A percentile compares a stretch with the other conserved stretches of the same genome.
phyloP scores from a whole-genome alignment of 2,888 invertebrate species.

The Ormyrus nitidulus region DNA sequence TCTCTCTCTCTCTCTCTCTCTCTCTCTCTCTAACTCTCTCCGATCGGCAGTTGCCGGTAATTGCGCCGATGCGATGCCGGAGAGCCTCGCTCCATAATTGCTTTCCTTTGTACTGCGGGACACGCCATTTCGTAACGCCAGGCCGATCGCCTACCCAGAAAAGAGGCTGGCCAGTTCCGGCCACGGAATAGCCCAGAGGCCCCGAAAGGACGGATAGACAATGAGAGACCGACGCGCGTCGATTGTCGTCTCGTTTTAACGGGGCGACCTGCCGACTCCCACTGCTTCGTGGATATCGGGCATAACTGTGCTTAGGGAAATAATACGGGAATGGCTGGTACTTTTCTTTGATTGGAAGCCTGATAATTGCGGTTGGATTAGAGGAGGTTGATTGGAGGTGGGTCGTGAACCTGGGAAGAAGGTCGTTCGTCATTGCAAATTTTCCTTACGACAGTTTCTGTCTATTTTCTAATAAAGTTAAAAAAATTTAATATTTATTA shows the following conservation, averaged over 20 bases:
- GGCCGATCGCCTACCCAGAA: conserved; percentile 56
- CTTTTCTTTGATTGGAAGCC: too few relatives aligned
- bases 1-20: neutral
- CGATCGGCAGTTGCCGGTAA: conserved; percentile 54
- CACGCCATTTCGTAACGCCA: conserved; percentile 59
- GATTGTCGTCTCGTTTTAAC: conserved; percentile 14
- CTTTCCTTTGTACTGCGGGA: conserved; percentile 60
- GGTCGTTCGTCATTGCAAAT: too few relatives aligned
- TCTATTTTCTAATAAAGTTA: too few relatives aligned
- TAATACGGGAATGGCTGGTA: too few relatives aligned
- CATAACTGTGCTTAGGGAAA: too few relatives aligned
- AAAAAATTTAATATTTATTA: too few relatives aligned
- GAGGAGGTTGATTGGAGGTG: too few relatives aligned
- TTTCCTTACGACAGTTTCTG: too few relatives aligned
- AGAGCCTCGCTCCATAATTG: conserved; percentile 55
- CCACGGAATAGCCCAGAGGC: conserved; percentile 20
- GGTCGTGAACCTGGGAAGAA: too few relatives aligned
- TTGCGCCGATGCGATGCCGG: conserved; percentile 47
- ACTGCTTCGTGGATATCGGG: neutral
- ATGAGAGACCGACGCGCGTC: neutral
- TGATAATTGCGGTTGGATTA: neutral
- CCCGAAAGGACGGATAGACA: neutral
- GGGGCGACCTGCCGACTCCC: neutral
- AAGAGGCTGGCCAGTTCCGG: conserved; percentile 60
- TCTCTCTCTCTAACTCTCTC: neutral